These are phyloP conservation scores for Ictalurus furcatus DNA, from an alignment of 2,113 vertebrate species.

Conservation along the genomic window DNA sequence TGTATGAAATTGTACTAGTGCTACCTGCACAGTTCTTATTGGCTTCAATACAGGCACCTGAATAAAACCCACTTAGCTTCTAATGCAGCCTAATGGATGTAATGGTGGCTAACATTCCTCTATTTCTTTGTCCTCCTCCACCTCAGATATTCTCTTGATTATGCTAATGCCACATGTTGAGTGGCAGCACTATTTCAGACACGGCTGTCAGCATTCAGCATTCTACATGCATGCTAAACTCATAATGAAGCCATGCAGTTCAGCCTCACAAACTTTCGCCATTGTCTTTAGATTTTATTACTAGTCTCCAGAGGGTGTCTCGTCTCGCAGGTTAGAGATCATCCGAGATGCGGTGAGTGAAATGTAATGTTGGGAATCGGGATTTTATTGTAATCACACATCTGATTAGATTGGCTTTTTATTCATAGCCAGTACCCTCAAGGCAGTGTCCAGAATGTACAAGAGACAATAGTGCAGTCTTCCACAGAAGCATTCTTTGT, in stretches of 20 bases:
- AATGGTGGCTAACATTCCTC: constrained; percentile 34
- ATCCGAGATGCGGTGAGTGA: background rate
- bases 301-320: constrained; percentile 23
- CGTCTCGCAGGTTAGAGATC: constrained; percentile 32
- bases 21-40: background rate
- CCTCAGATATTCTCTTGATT: constrained; percentile 48
- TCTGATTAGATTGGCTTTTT: constrained; percentile 39
- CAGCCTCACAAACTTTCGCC: constrained; percentile 43
- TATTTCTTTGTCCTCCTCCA: background rate
- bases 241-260: constrained; percentile 45
- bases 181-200: background rate
- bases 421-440: constrained; percentile 25
- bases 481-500: background rate
- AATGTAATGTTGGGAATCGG: constrained; percentile 35
- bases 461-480: background rate
- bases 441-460: constrained; percentile 25
- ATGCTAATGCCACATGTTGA: constrained; percentile 9
- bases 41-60: background rate
- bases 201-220: constrained; percentile 11
- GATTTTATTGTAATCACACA: constrained; percentile 44
- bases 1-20: background rate
- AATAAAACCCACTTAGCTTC: background rate
- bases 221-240: constrained; percentile 25
- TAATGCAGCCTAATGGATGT: constrained; percentile 28
- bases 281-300: constrained; percentile 47